Percentiles rank a stretch among this genome's conserved stretches.
Evolutionary conservation across 1,140 invertebrate genomes (phyloP).

Genomic region (Caenorhabditis elegans): DNA sequence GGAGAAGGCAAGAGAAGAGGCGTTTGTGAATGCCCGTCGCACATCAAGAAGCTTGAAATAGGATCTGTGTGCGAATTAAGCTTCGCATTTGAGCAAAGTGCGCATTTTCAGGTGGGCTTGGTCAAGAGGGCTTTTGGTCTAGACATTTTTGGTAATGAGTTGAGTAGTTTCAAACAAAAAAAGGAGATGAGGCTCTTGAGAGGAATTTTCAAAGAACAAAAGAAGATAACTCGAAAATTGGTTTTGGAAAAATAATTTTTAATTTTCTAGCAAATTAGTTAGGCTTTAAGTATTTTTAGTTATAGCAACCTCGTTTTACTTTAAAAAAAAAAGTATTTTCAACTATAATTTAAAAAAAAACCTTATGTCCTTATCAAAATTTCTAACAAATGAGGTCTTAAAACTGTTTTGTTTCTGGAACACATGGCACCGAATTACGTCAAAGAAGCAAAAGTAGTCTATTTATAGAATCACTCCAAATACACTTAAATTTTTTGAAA

Average conservation of each 20-base stretch:
- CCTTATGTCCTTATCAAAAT: too few relatives aligned
- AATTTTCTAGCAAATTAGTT: background rate
- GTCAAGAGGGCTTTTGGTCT: background rate
- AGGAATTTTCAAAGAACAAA: background rate
- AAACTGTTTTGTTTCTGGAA: background rate
- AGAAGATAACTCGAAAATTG: background rate
- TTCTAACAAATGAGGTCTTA: background rate
- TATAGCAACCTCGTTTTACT: too few relatives aligned
- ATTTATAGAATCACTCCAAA: background rate
- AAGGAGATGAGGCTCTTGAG: too few relatives aligned
- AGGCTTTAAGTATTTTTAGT: background rate
- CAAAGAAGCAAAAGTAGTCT: background rate
- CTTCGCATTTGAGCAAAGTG: background rate
- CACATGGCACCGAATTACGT: background rate
- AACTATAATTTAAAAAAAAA: too few relatives aligned
- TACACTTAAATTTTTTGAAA: too few relatives aligned
- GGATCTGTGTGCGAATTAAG: slow-evolving; percentile 16
- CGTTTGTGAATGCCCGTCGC: background rate
- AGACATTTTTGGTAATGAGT: too few relatives aligned
- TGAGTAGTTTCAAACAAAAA: too few relatives aligned
- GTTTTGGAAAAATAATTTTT: background rate
- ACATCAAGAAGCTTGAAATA: slow-evolving; percentile 28
- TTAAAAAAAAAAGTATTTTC: too few relatives aligned
- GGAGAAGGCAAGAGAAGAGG: background rate
- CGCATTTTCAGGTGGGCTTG: slow-evolving; percentile 2